Percentiles rank a stretch among this genome's conserved stretches.
These are phyloP conservation scores for Uloborus plumipes DNA, from an alignment of 2,888 invertebrate genomes.

Conservation along the genomic window DNA sequence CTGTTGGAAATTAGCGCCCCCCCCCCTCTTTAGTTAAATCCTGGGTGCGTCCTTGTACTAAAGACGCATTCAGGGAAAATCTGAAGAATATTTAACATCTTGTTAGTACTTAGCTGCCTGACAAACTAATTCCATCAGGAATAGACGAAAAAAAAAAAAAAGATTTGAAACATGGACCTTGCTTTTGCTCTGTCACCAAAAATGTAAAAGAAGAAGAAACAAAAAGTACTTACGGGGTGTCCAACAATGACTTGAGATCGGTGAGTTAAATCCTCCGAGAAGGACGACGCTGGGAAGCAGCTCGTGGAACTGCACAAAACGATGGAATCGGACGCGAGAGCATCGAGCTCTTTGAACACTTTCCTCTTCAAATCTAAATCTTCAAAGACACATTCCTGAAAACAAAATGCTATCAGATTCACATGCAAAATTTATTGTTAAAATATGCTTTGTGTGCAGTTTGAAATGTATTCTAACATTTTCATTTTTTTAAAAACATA, in stretches of 20 bases:
- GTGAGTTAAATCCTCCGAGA: slow-evolving; percentile 85
- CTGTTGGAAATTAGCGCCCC: too few species aligned
- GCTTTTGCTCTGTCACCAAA: too few species aligned
- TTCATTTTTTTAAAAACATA: background rate
- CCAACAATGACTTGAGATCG: slow-evolving; percentile 82
- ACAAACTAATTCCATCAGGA: too few species aligned
- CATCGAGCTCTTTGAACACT: slow-evolving; percentile 84
- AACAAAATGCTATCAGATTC: slow-evolving; percentile 1
- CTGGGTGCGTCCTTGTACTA: too few species aligned
- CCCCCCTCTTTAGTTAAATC: too few species aligned
- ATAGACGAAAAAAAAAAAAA: too few species aligned
- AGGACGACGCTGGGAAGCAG: slow-evolving; percentile 88
- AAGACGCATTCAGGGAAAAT: too few species aligned
- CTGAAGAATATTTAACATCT: too few species aligned
- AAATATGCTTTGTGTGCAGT: background rate
- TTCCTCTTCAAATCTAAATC: slow-evolving; percentile 85
- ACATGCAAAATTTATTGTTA: too few species aligned
- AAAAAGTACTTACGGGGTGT: slow-evolving; percentile 80
- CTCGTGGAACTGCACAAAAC: slow-evolving; percentile 93
- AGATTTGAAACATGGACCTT: too few species aligned
- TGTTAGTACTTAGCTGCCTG: too few species aligned
- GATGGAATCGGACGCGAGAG: slow-evolving; percentile 76
- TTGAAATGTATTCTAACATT: background rate
- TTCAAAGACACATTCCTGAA: slow-evolving; percentile 96
- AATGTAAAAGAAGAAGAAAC: background rate